Conservation (phyloP, 2,797 vertebrate species). For the Channa striata region DNA sequence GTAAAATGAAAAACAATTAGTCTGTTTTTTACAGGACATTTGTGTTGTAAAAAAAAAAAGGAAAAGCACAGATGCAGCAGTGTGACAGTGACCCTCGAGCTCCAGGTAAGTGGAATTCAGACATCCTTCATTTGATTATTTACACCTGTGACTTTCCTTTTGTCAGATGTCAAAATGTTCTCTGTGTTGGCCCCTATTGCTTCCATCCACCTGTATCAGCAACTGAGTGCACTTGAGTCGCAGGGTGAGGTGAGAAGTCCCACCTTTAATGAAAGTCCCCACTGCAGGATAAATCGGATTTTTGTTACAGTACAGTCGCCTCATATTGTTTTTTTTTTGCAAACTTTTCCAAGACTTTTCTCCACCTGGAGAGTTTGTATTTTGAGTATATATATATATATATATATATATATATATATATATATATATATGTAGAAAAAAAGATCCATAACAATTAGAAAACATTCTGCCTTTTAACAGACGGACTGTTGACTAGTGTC, state of each 20-base stretch:
- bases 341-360: background rate
- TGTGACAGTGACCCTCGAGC: background rate
- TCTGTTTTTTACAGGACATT: background rate
- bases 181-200: background rate
- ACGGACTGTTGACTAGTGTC: background rate
- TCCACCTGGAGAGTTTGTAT: background rate
- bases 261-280: too few relatives aligned
- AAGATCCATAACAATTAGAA: too few relatives aligned
- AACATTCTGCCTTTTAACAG: too few relatives aligned
- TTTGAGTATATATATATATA: too few relatives aligned
- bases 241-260: background rate
- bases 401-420: too few relatives aligned
- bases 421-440: too few relatives aligned
- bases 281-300: background rate
- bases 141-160: background rate
- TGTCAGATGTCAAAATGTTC: background rate
- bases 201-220: background rate
- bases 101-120: background rate
- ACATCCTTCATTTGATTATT: background rate
- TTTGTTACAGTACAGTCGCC: background rate
- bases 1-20: too few relatives aligned
- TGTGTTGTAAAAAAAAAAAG: too few relatives aligned
- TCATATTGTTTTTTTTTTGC: background rate
- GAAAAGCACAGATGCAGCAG: background rate
- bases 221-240: background rate